phyloP scores from a whole-genome alignment of 2,113 vertebrate genomes.

The Centropus unirufus region DNA sequence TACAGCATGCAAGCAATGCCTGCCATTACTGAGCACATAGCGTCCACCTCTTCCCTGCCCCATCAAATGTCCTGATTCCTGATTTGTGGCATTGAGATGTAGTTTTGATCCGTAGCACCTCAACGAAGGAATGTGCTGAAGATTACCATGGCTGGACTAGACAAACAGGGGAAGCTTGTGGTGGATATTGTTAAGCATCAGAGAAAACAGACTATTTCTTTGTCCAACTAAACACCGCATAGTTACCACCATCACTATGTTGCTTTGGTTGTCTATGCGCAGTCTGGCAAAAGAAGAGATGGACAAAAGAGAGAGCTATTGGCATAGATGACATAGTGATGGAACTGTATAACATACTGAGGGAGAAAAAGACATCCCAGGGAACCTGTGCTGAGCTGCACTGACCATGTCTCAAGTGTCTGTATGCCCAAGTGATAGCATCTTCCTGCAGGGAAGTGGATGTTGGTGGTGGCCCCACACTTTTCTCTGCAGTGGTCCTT shows the following conservation, averaged over 20 bases:
- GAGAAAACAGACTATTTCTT: neutral
- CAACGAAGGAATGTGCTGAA: neutral
- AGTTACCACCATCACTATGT: neutral
- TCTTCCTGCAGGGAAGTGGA: neutral
- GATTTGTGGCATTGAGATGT: neutral
- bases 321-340: neutral
- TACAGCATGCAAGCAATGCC: neutral
- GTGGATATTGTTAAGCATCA: neutral
- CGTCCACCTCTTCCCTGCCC: neutral
- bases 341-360: neutral
- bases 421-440: neutral
- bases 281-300: neutral
- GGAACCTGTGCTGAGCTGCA: neutral
- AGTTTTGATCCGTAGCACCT: neutral
- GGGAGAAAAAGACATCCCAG: neutral
- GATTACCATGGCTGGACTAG: accelerated
- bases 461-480: neutral
- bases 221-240: neutral
- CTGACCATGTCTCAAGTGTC: neutral
- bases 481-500: neutral
- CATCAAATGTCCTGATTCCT: neutral
- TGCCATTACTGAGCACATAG: neutral
- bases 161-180: neutral
- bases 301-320: neutral
- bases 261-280: neutral